Conservation (phyloP, 2,797 vertebrate species). For the Sebastes flavidus region DNA sequence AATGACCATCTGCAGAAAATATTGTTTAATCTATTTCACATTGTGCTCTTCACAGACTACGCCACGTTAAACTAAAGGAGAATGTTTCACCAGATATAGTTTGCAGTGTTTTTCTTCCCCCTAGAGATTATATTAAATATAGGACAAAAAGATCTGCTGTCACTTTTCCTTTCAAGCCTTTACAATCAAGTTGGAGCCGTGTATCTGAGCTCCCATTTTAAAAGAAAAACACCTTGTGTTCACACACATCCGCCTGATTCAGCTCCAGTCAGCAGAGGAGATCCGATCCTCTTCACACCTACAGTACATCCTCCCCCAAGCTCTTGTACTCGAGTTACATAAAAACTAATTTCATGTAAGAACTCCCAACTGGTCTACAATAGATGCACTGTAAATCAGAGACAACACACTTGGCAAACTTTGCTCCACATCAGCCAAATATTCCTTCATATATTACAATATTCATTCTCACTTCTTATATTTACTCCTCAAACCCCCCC, state of each 20-base stretch:
- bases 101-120: background rate
- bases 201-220: background rate
- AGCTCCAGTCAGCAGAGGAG: slow-evolving; percentile 25
- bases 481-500: slow-evolving; percentile 17
- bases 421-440: slow-evolving; percentile 32
- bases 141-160: background rate
- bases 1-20: background rate
- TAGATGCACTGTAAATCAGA: slow-evolving; percentile 37
- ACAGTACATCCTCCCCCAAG: slow-evolving; percentile 33
- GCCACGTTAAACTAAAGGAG: background rate
- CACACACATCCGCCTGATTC: slow-evolving; percentile 16
- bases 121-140: background rate
- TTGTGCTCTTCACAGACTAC: background rate
- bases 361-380: slow-evolving; percentile 19
- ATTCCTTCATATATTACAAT: slow-evolving; percentile 6
- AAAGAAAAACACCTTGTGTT: slow-evolving; percentile 7
- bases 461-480: slow-evolving; percentile 3
- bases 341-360: slow-evolving; percentile 39
- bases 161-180: background rate
- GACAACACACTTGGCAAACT: slow-evolving; percentile 19
- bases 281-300: slow-evolving; percentile 35
- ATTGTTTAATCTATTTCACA: background rate
- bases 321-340: slow-evolving; percentile 35
- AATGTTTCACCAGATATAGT: background rate
- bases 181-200: background rate